Conservation (phyloP, 64 coral and sea anemone species). For the Acropora yongei region DNA sequence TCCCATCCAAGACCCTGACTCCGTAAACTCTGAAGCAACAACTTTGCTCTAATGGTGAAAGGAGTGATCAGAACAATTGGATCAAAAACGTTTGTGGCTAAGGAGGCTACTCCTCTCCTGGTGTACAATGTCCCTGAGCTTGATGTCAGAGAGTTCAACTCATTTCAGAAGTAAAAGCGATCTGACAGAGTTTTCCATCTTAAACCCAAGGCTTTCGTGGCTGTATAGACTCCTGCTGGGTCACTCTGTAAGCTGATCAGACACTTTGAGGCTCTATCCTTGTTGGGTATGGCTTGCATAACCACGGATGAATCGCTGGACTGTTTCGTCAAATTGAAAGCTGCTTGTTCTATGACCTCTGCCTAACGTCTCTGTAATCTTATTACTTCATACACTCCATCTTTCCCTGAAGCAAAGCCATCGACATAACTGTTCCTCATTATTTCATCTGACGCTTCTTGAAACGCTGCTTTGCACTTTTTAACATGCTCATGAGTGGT, state of each 20-base stretch:
- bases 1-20: no score
- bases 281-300: conserved; percentile 9
- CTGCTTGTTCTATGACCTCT: not conserved
- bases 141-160: no score
- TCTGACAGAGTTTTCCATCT: not conserved
- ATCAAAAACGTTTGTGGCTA: no score
- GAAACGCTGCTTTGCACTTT: conserved; percentile 5
- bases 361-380: not conserved
- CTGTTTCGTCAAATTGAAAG: conserved; percentile 32
- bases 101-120: no score
- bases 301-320: not conserved
- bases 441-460: not conserved
- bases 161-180: not conserved
- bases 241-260: not conserved
- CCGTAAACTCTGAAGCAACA: no score
- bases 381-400: not conserved
- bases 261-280: not conserved
- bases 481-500: conserved; percentile 28
- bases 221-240: not conserved
- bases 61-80: no score
- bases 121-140: no score
- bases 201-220: no score
- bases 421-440: conserved; percentile 42
- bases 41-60: no score
- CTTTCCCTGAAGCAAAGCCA: conserved; percentile 26